Base-by-base conservation (phyloP, 2,888 invertebrate genomes). In the Meganola albula region DNA sequence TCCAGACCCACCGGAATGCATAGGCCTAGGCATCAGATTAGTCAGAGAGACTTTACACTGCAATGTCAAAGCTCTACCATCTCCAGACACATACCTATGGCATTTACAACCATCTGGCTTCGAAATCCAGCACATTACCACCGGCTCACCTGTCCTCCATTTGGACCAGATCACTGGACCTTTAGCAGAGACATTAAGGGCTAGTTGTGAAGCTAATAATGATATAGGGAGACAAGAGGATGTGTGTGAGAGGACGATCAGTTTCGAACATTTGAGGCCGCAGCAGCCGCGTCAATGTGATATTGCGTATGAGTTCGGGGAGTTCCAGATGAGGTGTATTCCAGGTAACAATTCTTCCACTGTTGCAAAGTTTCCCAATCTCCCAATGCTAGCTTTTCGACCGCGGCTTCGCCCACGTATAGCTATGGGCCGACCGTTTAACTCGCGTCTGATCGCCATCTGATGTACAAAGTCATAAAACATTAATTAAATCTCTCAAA, bases 241-340 rank as follows among this genome's bases (percentile, higher is more conserved):
- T 3, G 58, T 71, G 0, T 85, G 85, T 46, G 72, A 74, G 31
- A 69, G 58, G 21, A 52, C 51, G 4, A 68, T 85, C 25, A 75
- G 64, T 10, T 68, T 85, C 41, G 80, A 80, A 34, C 68, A 71
- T 25, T 43, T 85, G 31, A 68, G 85, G 40, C 85, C 85, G 0
- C 78, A 62, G 16, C 73, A 70, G 35, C 83, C 82, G 0, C 71
- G 70, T 34, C 77, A 78, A 34, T 85, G 84, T 33, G 84, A 85
- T 41, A 56, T 85, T 21, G 74, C 77, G 1, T 84, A 66, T 34
- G 84, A 85, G 43, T 72, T 71, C 45, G 72, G 67, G 4, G 83
- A 80, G 56, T 83, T 84, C 37, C 83, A 82, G 49, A 80, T 85
- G 69, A 69, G 78, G 39, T 85, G 84, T 53, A 67, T 75, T 41